These are phyloP conservation scores for Tetrao urogallus DNA, from an alignment of 2,113 vertebrate genomes.

Conservation along the genomic window DNA sequence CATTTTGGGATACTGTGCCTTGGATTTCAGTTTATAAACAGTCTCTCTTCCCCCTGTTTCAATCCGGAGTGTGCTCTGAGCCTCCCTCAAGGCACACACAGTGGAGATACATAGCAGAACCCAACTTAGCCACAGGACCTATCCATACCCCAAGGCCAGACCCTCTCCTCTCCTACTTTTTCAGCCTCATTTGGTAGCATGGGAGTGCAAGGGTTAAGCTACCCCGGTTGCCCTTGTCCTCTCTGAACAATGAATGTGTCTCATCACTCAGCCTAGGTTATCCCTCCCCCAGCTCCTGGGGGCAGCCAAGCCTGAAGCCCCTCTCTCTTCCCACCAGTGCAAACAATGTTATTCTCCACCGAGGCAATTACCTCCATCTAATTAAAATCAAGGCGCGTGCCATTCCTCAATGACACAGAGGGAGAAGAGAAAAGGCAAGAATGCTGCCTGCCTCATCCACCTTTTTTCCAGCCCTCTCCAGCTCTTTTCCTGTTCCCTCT, in stretches of 20 bases:
- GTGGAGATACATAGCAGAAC: accelerated
- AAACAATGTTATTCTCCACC: background rate
- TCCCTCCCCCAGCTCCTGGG: background rate
- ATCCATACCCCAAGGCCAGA: accelerated
- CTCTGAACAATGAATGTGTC: background rate
- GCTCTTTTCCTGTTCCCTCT: accelerated
- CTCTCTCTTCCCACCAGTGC: background rate
- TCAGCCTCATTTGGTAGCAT: accelerated
- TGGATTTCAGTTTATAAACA: background rate
- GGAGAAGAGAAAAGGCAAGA: background rate
- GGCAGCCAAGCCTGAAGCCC: conserved; percentile 56
- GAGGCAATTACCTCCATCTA: conserved; percentile 57
- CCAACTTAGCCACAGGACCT: background rate
- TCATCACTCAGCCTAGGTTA: background rate
- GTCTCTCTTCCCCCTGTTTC: background rate
- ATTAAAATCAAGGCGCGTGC: conserved; percentile 52
- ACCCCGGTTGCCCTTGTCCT: background rate
- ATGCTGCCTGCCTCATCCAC: background rate
- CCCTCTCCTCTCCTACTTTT: background rate
- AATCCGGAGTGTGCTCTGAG: background rate
- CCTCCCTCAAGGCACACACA: accelerated
- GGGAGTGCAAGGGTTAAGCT: conserved; percentile 17
- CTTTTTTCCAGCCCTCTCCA: background rate
- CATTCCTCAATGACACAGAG: conserved; percentile 41
- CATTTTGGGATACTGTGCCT: accelerated